phyloP scores from a whole-genome alignment of 2,113 vertebrate species.

The Melanerpes formicivorus region DNA sequence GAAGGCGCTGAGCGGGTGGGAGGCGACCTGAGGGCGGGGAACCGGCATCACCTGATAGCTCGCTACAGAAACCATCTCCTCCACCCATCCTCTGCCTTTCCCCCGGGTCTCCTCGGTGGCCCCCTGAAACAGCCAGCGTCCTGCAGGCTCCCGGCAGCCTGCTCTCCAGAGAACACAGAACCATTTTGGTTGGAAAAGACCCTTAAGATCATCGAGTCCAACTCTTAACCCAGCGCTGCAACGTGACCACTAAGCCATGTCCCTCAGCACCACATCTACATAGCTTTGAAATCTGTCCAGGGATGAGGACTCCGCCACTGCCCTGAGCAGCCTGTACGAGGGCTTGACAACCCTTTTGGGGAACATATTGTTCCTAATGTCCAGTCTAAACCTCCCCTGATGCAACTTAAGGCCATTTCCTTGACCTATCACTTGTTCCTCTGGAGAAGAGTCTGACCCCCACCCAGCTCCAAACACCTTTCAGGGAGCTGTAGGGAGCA shows the following conservation, averaged over 20 bases:
- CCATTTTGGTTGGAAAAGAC: not conserved
- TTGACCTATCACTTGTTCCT: not conserved
- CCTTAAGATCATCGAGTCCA: too few relatives aligned
- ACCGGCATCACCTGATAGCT: not conserved
- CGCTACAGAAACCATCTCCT: not conserved
- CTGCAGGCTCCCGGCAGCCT: not conserved
- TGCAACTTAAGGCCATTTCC: not conserved
- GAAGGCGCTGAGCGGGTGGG: not conserved
- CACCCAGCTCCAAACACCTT: not conserved
- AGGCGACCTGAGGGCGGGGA: not conserved
- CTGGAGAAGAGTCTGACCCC: not conserved
- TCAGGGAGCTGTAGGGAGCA: not conserved
- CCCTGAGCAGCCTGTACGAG: not conserved
- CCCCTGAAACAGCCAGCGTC: not conserved
- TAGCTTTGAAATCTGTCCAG: not conserved
- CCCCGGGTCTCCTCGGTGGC: not conserved
- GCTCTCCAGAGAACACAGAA: not conserved
- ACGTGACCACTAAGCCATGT: not conserved
- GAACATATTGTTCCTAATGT: not conserved
- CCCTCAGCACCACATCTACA: not conserved
- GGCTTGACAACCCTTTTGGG: not conserved
- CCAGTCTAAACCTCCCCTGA: not conserved
- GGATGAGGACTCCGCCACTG: not conserved
- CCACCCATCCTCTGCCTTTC: not conserved
- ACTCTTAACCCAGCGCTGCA: not conserved